Evolutionary conservation across 2,113 vertebrate genomes (phyloP).

Genomic region (Misgurnus mizolepis): DNA sequence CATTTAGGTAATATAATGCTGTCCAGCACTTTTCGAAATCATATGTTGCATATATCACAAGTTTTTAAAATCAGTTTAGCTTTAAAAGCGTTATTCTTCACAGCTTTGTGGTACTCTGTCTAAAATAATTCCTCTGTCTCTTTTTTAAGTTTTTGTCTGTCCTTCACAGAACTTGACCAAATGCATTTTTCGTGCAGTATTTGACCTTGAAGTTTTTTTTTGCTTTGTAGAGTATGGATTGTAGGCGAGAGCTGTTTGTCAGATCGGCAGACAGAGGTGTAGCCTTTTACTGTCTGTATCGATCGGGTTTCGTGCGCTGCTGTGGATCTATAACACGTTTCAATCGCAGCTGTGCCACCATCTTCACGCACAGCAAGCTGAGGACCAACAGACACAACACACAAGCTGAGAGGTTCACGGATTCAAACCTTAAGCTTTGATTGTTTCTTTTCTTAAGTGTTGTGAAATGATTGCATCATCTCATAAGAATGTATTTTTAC

Average conservation of each 20-base stretch:
- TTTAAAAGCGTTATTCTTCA: not conserved
- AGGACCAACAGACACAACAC: slow-evolving; percentile 14
- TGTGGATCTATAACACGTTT: slow-evolving; percentile 48
- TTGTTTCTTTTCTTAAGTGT: slow-evolving; percentile 22
- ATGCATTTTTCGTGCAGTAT: slow-evolving; percentile 1
- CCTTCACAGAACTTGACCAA: not conserved
- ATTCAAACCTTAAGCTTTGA: slow-evolving; percentile 22
- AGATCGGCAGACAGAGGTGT: slow-evolving; percentile 26
- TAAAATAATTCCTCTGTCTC: not conserved
- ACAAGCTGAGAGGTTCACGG: slow-evolving; percentile 24
- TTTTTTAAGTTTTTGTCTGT: slow-evolving; percentile 5
- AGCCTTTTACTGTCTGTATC: slow-evolving; percentile 47
- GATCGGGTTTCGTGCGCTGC: slow-evolving; percentile 40
- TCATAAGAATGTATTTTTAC: too few relatives aligned
- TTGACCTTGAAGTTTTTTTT: slow-evolving; percentile 45
- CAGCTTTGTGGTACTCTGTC: too few relatives aligned
- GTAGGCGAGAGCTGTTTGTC: slow-evolving; percentile 22
- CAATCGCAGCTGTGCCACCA: slow-evolving; percentile 49
- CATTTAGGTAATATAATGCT: too few relatives aligned
- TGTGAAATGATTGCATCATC: not conserved
- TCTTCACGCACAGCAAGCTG: slow-evolving; percentile 41
- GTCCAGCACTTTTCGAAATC: not conserved
- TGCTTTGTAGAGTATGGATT: slow-evolving; percentile 39
- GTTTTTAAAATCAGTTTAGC: not conserved
- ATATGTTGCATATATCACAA: not conserved